phyloP scores from a whole-genome alignment of 2,113 vertebrate genomes.

The Siniperca knerii region DNA sequence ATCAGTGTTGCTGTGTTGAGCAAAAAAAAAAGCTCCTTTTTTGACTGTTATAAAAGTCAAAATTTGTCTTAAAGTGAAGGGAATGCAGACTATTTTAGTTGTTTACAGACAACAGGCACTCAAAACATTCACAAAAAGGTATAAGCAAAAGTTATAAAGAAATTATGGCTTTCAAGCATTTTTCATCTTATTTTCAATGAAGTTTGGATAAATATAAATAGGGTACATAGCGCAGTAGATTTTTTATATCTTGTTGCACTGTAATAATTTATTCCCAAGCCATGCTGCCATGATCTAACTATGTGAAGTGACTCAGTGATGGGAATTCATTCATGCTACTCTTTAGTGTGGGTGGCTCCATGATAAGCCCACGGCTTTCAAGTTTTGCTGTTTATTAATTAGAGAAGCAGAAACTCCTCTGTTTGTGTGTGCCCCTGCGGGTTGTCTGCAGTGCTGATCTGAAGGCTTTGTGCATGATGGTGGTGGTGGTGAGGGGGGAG shows the following conservation, averaged over 20 bases:
- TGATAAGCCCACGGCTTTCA: constrained; percentile 70
- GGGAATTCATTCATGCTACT: constrained; percentile 51
- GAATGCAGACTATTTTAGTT: not conserved
- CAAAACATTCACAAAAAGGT: not conserved
- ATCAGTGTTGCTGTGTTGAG: not conserved
- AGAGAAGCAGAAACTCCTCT: constrained; percentile 65
- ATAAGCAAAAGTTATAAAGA: not conserved
- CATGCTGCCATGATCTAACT: constrained; percentile 43
- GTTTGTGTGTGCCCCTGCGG: constrained; percentile 60
- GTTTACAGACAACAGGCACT: not conserved
- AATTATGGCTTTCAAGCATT: not conserved
- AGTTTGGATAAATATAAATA: constrained; percentile 11
- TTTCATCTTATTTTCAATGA: not conserved
- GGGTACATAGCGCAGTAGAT: not conserved
- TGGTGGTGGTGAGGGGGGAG: not conserved
- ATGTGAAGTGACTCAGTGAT: constrained; percentile 51
- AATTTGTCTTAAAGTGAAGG: not conserved
- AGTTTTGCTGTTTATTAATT: constrained; percentile 80
- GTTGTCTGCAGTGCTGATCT: constrained; percentile 53
- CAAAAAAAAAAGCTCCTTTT: not conserved
- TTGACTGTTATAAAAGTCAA: not conserved
- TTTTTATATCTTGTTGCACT: constrained; percentile 1
- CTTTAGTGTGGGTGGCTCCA: constrained; percentile 59
- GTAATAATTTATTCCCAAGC: constrained; percentile 55
- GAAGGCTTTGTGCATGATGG: constrained; percentile 52